Percentiles rank a stretch among this genome's conserved stretches.
Evolutionary conservation across 2,113 vertebrate species (phyloP).

Genomic region (Astur gentilis): DNA sequence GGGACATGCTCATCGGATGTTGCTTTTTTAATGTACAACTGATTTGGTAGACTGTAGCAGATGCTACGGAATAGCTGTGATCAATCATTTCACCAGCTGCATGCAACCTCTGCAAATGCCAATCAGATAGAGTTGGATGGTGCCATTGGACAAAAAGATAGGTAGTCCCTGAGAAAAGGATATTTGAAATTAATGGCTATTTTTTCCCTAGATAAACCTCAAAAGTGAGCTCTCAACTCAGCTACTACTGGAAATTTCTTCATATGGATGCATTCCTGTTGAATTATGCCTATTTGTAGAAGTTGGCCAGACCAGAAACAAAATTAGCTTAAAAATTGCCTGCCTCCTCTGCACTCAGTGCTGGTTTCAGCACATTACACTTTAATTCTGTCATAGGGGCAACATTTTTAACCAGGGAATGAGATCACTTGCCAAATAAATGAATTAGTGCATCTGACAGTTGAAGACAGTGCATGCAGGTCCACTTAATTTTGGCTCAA

Average conservation of each 20-base stretch:
- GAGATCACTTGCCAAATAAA: background rate
- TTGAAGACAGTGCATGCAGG: background rate
- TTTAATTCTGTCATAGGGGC: background rate
- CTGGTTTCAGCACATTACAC: background rate
- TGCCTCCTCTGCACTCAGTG: background rate
- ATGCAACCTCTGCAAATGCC: background rate
- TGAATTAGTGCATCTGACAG: background rate
- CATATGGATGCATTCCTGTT: background rate
- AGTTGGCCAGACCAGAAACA: background rate
- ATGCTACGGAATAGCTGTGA: background rate
- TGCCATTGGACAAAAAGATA: background rate
- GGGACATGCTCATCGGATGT: fast-evolving
- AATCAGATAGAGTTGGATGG: background rate
- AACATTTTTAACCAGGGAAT: background rate
- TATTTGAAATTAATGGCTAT: background rate
- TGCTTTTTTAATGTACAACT: background rate
- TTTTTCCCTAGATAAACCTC: background rate
- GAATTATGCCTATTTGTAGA: background rate
- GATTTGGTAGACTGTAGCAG: background rate
- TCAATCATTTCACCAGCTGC: background rate
- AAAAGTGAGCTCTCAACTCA: background rate
- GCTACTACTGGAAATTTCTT: background rate
- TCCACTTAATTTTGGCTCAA: background rate
- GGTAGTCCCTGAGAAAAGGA: background rate
- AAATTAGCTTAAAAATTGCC: background rate